Conservation (phyloP, 2,888 invertebrate species). For the Cryptus armator region DNA sequence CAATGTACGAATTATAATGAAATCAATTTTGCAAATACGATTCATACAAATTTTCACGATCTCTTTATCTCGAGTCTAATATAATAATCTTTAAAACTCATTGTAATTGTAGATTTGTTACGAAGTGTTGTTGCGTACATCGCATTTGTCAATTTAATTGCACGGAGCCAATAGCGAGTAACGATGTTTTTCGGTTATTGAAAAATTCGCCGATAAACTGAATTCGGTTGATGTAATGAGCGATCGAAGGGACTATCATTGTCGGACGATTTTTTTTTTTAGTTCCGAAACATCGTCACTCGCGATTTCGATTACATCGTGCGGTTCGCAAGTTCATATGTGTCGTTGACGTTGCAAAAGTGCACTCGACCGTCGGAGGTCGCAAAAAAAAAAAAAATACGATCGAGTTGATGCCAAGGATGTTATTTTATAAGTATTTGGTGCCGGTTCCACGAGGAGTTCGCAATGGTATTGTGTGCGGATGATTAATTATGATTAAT, state of each 20-base stretch:
- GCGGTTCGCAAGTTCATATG: constrained; percentile 7
- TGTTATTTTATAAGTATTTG: constrained; percentile 59
- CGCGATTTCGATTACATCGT: not conserved
- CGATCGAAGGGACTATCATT: too few species aligned
- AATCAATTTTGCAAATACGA: constrained; percentile 39
- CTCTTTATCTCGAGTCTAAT: constrained; percentile 15
- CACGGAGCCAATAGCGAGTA: not conserved
- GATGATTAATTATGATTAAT: constrained; percentile 56
- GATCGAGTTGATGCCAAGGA: constrained; percentile 49
- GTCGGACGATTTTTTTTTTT: too few species aligned
- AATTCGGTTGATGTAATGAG: too few species aligned
- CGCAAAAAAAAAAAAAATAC: constrained; percentile 45
- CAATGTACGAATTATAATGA: not conserved
- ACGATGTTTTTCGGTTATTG: not conserved
- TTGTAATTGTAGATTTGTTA: constrained; percentile 58
- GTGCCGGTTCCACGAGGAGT: constrained; percentile 57
- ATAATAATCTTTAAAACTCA: constrained; percentile 23
- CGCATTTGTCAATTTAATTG: not conserved
- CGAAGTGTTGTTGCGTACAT: constrained; percentile 37
- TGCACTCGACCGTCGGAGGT: not conserved
- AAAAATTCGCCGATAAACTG: too few species aligned
- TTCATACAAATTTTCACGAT: constrained; percentile 53
- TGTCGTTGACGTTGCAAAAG: constrained; percentile 3
- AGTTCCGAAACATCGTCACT: too few species aligned
- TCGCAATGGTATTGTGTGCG: constrained; percentile 35